phyloP scores from a whole-genome alignment of 1,140 invertebrate genomes.

The Pomacea maculata region DNA sequence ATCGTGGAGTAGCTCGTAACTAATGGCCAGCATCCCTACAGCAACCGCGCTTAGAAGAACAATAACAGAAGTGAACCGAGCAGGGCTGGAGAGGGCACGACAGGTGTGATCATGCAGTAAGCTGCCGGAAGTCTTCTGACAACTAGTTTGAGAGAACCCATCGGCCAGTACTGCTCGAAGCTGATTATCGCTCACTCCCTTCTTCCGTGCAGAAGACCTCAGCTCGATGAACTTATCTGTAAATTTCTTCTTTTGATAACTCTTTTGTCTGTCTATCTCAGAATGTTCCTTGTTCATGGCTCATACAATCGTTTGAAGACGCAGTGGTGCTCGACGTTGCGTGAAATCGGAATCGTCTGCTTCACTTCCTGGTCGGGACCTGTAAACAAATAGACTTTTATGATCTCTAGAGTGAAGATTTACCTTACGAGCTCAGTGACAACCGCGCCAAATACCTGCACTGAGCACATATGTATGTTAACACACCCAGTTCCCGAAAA shows the following conservation, averaged over 20 bases:
- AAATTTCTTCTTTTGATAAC: conserved; percentile 14
- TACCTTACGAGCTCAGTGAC: no score
- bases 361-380: conserved; percentile 2
- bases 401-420: no score
- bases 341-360: background rate
- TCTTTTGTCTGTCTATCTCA: background rate
- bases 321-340: no score
- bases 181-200: conserved; percentile 16
- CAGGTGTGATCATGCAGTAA: background rate
- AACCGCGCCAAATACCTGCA: no score
- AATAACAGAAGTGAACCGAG: conserved; percentile 8
- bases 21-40: background rate
- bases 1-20: conserved; percentile 22
- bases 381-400: no score
- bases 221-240: conserved; percentile 24
- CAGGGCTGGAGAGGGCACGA: background rate
- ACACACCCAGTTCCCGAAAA: no score
- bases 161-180: conserved; percentile 5
- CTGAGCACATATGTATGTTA: no score
- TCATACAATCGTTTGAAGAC: no score
- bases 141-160: background rate
- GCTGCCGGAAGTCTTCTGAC: no score
- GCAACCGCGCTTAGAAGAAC: background rate
- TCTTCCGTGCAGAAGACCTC: conserved; percentile 17
- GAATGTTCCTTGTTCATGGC: background rate